Evolutionary conservation across 2,797 vertebrate genomes (phyloP).

Genomic region (Presbytis comata): DNA sequence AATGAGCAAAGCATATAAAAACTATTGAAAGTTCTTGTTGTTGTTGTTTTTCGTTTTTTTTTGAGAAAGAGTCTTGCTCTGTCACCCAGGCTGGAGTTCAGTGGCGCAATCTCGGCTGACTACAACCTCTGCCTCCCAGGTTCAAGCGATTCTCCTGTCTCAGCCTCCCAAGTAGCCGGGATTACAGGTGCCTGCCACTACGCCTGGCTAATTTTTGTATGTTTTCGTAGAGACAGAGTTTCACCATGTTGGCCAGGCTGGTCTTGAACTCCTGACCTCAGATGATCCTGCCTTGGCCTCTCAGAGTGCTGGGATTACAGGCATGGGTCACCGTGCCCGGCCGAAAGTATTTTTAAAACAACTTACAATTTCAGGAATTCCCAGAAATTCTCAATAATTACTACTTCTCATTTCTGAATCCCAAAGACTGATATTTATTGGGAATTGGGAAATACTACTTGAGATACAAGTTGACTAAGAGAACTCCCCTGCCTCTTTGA

Average conservation of each 20-base stretch:
- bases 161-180: not conserved
- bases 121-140: not conserved
- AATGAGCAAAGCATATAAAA: not conserved
- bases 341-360: not conserved
- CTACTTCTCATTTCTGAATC: not conserved
- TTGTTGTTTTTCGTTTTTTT: not conserved
- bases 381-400: constrained; percentile 30
- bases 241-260: not conserved
- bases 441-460: constrained; percentile 1
- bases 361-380: not conserved
- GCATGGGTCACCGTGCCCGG: not conserved
- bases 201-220: not conserved
- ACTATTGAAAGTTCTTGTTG: not conserved
- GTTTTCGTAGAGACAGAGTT: not conserved
- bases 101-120: not conserved
- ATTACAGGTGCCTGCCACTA: not conserved
- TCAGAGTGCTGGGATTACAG: not conserved
- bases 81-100: not conserved
- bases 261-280: not conserved
- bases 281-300: not conserved
- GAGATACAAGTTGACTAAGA: not conserved
- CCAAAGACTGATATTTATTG: not conserved
- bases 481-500: not conserved
- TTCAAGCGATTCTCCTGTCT: not conserved
- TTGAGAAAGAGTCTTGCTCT: not conserved